A percentile compares a stretch with the other conserved stretches of the same genome.
Conservation (phyloP, 2,797 vertebrate species). For the Eutrigla gurnardus region DNA sequence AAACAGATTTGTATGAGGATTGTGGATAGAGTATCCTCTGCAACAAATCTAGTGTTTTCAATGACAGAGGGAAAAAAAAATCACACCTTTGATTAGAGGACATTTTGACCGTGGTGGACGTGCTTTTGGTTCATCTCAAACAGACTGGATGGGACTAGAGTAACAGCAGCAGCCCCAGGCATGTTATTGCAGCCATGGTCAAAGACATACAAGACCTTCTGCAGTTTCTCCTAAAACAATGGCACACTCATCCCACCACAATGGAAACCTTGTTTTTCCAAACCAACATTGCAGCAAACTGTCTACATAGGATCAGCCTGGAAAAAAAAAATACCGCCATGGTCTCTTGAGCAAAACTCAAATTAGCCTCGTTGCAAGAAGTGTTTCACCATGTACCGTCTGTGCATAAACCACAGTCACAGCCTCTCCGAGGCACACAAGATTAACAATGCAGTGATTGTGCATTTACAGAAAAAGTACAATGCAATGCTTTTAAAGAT, state of each 20-base stretch:
- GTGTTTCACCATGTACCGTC: slow-evolving; percentile 49
- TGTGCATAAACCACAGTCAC: slow-evolving; percentile 51
- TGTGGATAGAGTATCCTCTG: background rate
- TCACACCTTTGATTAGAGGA: slow-evolving; percentile 25
- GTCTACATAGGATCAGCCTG: slow-evolving; percentile 30
- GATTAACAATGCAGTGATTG: background rate
- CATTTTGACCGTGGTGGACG: slow-evolving; percentile 26
- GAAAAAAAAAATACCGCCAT: slow-evolving; percentile 24
- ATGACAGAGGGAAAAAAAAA: background rate
- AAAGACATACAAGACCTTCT: slow-evolving; percentile 47
- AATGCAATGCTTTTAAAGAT: background rate
- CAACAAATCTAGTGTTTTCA: slow-evolving; percentile 5
- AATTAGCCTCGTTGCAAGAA: slow-evolving; percentile 54
- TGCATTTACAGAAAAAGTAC: slow-evolving; percentile 6
- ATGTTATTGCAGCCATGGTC: slow-evolving; percentile 49
- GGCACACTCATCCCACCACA: slow-evolving; percentile 36
- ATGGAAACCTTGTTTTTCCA: slow-evolving; percentile 33
- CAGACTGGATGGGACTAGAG: background rate
- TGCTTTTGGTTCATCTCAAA: slow-evolving; percentile 13
- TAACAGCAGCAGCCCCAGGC: slow-evolving; percentile 32
- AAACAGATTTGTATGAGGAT: background rate
- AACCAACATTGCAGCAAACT: slow-evolving; percentile 39
- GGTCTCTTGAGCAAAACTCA: slow-evolving; percentile 30
- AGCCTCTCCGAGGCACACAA: background rate
- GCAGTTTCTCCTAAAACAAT: slow-evolving; percentile 53